Conservation (phyloP, 2,797 vertebrate genomes). For the Gorsachius magnificus region DNA sequence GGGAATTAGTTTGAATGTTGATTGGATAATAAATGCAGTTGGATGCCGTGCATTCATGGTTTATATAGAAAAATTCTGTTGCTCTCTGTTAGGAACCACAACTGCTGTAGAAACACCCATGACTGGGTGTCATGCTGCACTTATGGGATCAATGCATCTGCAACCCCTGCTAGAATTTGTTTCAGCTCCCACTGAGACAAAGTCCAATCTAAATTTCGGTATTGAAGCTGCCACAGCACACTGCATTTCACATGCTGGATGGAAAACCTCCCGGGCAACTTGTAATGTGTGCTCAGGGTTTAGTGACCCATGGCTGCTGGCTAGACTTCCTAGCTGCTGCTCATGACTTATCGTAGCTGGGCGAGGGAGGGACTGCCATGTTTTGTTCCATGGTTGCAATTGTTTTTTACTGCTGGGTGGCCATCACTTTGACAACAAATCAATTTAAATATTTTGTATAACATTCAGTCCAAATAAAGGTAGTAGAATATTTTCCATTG, state of each 20-base stretch:
- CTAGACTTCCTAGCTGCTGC: neutral
- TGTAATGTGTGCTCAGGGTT: neutral
- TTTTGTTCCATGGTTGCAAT: neutral
- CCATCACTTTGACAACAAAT: neutral
- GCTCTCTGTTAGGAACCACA: neutral
- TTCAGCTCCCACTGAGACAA: neutral
- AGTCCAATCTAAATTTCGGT: neutral
- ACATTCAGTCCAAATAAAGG: neutral
- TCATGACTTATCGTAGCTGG: neutral
- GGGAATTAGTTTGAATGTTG: neutral
- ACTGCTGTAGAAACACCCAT: neutral
- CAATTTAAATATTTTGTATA: neutral
- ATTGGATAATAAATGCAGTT: neutral
- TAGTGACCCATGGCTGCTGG: neutral
- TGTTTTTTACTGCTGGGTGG: neutral
- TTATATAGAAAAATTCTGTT: neutral
- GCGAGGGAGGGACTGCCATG: neutral
- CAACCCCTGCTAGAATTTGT: neutral
- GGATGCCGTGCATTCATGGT: neutral
- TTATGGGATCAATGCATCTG: neutral
- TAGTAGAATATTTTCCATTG: neutral
- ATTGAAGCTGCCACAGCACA: neutral
- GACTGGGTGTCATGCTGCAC: neutral
- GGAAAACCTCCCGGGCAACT: neutral
- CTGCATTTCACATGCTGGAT: neutral